Conservation (phyloP, 2,888 invertebrate species). For the Pyralis farinalis region DNA sequence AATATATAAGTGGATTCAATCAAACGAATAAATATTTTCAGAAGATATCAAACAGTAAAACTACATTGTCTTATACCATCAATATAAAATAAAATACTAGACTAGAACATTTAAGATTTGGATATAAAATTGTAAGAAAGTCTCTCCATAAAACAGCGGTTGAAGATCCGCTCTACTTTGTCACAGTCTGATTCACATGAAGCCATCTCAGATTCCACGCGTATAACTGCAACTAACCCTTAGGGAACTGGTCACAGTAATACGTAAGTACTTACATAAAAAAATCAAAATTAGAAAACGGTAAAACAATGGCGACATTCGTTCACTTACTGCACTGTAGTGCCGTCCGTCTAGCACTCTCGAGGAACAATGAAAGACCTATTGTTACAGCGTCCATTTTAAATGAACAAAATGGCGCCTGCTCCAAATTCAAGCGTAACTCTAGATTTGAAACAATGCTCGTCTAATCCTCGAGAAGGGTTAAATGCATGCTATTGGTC, state of each 20-base stretch:
- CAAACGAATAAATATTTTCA: too few relatives aligned
- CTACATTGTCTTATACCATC: background rate
- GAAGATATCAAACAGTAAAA: too few relatives aligned
- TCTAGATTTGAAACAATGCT: conserved; percentile 72
- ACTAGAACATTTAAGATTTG: background rate
- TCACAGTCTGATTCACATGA: background rate
- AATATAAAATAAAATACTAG: background rate
- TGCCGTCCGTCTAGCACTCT: conserved; percentile 50
- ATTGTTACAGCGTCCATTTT: conserved; percentile 78
- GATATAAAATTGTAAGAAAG: background rate
- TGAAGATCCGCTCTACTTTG: background rate
- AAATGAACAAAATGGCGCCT: conserved; percentile 78
- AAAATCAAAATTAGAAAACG: conserved; percentile 64
- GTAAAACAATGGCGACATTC: conserved; percentile 67
- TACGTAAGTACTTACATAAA: conserved; percentile 22
- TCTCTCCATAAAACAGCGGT: background rate
- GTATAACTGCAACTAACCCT: background rate
- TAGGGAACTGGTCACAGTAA: conserved; percentile 1
- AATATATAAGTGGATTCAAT: too few relatives aligned
- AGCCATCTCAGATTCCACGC: background rate
- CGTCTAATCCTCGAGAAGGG: conserved; percentile 67
- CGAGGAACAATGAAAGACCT: conserved; percentile 64
- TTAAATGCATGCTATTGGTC: conserved; percentile 78
- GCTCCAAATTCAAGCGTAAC: conserved; percentile 59
- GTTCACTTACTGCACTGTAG: conserved; percentile 45